These are phyloP conservation scores for Thaumetopoea pityocampa DNA, from an alignment of 1,140 invertebrate species.

Conservation along the genomic window DNA sequence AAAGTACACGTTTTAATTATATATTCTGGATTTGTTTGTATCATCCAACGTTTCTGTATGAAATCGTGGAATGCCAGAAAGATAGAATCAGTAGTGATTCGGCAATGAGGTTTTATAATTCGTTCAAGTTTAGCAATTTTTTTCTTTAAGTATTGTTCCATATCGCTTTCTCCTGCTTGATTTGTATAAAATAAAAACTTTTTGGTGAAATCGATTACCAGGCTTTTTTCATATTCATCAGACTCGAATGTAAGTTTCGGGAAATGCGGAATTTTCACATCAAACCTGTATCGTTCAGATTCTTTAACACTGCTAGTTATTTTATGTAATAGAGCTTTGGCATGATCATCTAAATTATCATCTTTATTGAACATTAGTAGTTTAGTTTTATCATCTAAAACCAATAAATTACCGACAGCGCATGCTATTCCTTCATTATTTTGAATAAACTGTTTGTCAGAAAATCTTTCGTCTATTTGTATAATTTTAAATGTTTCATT, in stretches of 20 bases:
- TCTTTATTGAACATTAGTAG: constrained; percentile 1
- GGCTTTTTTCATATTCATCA: neutral
- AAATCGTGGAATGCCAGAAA: constrained; percentile 9
- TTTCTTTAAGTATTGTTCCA: neutral
- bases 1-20: constrained; percentile 1
- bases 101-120: neutral
- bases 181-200: constrained; percentile 7
- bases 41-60: constrained; percentile 15
- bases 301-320: neutral
- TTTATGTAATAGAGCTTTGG: neutral
- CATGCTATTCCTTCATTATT: constrained; percentile 3
- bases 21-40: neutral
- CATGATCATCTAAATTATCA: neutral
- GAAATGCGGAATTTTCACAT: neutral
- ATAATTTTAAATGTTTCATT: neutral
- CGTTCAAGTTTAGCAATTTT: neutral
- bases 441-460: constrained; percentile 1
- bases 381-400: constrained; percentile 1
- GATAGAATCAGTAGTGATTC: neutral
- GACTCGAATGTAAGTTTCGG: constrained; percentile 1
- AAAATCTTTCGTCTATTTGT: neutral
- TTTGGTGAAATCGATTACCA: constrained; percentile 3
- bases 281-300: neutral
- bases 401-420: neutral
- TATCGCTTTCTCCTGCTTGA: constrained; percentile 5